Conservation (phyloP, 2,888 invertebrate genomes). For the Bombyx huttoni region DNA sequence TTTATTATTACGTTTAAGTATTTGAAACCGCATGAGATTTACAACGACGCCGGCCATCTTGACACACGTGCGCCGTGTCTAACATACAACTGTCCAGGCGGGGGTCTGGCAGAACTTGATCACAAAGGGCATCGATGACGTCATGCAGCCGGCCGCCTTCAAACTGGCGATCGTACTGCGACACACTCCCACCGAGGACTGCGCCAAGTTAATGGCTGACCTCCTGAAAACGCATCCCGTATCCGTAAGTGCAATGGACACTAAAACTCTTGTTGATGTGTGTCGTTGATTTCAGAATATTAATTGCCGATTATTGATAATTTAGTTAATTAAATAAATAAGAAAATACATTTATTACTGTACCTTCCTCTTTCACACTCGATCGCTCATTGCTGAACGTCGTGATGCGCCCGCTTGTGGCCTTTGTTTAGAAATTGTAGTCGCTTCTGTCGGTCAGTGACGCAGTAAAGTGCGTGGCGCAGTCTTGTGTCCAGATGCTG, state of each 20-base stretch:
- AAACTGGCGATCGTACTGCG: conserved; percentile 52
- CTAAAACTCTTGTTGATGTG: no score
- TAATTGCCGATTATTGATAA: no score
- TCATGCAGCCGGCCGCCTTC: conserved; percentile 54
- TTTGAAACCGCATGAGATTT: neutral
- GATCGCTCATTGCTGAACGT: no score
- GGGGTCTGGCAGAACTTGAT: conserved; percentile 52
- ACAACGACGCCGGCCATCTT: neutral
- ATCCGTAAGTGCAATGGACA: conserved; percentile 26
- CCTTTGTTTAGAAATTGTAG: no score
- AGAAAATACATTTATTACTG: no score
- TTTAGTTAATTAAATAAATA: no score
- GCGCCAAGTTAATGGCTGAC: conserved; percentile 37
- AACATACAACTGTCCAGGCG: conserved; percentile 26
- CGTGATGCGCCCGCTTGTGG: no score
- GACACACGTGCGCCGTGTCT: neutral
- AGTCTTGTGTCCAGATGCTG: no score
- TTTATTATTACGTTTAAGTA: neutral
- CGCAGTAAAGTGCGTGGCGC: no score
- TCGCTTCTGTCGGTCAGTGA: no score
- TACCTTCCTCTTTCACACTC: no score
- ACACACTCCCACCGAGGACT: conserved; percentile 48
- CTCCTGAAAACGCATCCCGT: conserved; percentile 46
- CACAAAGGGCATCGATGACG: conserved; percentile 42
- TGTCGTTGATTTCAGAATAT: no score